Base-by-base conservation (phyloP, 2,113 vertebrate species). In the Mobula hypostoma region DNA sequence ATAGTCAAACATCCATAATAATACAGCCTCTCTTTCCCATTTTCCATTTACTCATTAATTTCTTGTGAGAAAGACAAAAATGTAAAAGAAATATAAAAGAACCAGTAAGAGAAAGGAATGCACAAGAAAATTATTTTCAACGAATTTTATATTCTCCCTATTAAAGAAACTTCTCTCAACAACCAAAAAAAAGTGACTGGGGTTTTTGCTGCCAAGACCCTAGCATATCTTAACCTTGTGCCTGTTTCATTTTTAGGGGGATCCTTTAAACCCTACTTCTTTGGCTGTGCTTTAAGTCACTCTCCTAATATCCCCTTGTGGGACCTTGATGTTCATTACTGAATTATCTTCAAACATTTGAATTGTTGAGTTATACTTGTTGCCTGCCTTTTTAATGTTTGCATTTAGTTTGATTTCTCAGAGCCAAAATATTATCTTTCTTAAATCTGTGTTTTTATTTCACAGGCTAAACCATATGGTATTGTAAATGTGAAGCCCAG, bases 391-490 rank as follows among this genome's bases (percentile, higher is more conserved):
- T 27, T 83, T 56, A 83, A 56, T 58, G 58, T 63, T 32, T 87
- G 56, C 24, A n/a, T 88, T 9, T 6, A 61, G 8, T 61, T 61
- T 6, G 29, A 29, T 24, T n/a, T 29, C 76, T 77, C 19, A 77
- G 7, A 77, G 76, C 6, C 29, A 77, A 79, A 11, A 36, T 74
- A 0, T 87, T 91, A 27, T 21, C 27, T 14, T 56, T 76, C 40
- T 76, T 93, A 14, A 74, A 93, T 48, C 15, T 56, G n/a, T 92
- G 5, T 80, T 94, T 94, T 17, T 61, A 19, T 85, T 85, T 66
- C 27, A 82, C 97, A 99, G 98, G 14, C 94, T 94, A 96, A 21
- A 77, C 98, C 98, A 32, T 97, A 97, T 95, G 96, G 94, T 66
- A 95, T 98, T 29, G 96, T 98, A 94, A 94, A 94, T 0, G 32